phyloP scores from a whole-genome alignment of 2,888 invertebrate genomes.

The Hirtodrosophila histrioides region DNA sequence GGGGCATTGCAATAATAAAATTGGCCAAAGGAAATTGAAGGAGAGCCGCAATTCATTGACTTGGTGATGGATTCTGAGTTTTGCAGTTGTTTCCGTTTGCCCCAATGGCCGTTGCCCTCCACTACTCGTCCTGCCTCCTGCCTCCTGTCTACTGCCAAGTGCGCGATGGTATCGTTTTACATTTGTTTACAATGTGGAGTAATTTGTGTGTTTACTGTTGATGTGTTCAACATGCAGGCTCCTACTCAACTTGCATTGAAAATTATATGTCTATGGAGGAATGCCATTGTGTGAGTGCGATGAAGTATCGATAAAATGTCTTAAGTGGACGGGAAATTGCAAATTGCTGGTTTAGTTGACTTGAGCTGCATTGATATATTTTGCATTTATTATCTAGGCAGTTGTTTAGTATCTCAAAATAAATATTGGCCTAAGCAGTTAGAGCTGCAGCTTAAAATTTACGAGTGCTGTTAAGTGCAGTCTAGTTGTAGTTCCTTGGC shows the following conservation, averaged over 20 bases:
- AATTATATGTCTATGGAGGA: constrained; percentile 56
- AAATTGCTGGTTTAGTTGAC: constrained; percentile 62
- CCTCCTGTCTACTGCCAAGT: not conserved
- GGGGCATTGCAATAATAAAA: constrained; percentile 42
- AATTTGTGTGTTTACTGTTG: constrained; percentile 75
- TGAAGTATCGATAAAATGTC: constrained; percentile 57
- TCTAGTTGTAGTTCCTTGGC: constrained; percentile 9
- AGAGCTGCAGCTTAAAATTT: constrained; percentile 11
- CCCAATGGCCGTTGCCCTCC: not conserved
- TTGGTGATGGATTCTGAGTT: constrained; percentile 60
- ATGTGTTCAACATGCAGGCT: constrained; percentile 56
- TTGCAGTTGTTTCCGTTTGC: constrained; percentile 18
- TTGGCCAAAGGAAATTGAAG: constrained; percentile 70
- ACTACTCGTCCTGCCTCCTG: not conserved
- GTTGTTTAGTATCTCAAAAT: constrained; percentile 48
- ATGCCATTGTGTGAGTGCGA: constrained; percentile 49
- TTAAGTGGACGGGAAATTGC: constrained; percentile 70
- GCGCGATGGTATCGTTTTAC: constrained; percentile 69
- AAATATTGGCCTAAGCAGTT: constrained; percentile 62
- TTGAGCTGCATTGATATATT: constrained; percentile 21
- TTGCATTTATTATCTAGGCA: constrained; percentile 17
- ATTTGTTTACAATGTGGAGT: constrained; percentile 77
- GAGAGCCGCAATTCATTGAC: constrained; percentile 75
- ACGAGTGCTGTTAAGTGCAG: constrained; percentile 3
- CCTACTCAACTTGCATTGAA: constrained; percentile 31